Base-by-base conservation (phyloP, 2,113 vertebrate species). In the Falco punctatus region DNA sequence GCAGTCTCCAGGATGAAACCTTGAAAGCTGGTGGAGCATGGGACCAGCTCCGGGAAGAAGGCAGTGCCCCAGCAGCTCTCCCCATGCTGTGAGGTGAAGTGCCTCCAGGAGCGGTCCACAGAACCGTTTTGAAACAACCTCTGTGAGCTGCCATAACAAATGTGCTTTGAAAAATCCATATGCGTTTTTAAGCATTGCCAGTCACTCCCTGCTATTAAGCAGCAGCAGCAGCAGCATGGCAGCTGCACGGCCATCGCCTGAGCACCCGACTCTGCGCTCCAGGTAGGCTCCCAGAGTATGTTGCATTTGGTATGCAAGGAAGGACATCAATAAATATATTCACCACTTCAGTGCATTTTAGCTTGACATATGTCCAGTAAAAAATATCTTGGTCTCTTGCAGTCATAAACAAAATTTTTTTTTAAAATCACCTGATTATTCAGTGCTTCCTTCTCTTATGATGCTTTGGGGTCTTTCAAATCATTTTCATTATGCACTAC, bases 331-430 rank as follows among this genome's bases (percentile, higher is more conserved):
- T 72, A 92, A 91, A 94, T 94, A 46, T 26, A 81, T 90, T 94
- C 93, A 70, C 90, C 93, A 81, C 96, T 98, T 97, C 69, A 88
- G 73, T 88, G 80, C 93, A 54, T 94, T 95, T 96, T 82, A 90
- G 78, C 94, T 96, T 97, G 92, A 98, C 87, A 88, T 96, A 90
- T 96, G 97, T 98, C 92, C 93, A 95, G 91, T 95, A 96, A 96
- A 95, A 88, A 97, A 33, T 64, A 93, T 86, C 94, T 93, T 90
- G 79, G 57, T 95, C 90, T 90, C 61, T 72, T 49, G 67, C 78
- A 94, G 84, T 86, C 64, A 72, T 81, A 88, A 96, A 71, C 92
- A 87, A 82, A 79, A 82, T n/a, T 38, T 38, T 38, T 38, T 38
- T 38, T 86, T 38, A 46, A 30, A 57, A 88, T 35, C 90, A 86